Evolutionary conservation across 2,113 vertebrate species (phyloP), one percentile per base, ranked within the genome.

Genomic region (Bucco capensis): DNA sequence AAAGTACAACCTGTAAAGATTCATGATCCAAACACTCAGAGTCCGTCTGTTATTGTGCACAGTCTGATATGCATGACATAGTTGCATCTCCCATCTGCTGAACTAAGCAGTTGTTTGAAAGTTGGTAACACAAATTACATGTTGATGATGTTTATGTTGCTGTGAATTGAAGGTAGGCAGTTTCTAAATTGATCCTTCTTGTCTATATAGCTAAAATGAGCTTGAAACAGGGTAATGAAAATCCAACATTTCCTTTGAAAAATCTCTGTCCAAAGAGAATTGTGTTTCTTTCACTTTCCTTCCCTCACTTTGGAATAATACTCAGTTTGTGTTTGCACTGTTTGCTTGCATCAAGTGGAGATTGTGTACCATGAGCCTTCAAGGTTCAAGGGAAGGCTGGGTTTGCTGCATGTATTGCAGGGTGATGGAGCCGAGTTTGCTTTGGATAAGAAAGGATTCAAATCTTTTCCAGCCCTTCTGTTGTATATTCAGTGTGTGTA

Each of bases 241-340:
- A 77, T 58, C 4, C 49, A 77, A 56, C 22, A 10, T 50, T 47
- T 80, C 46, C 28, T 65, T 72, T 69, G 12, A 8, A 70, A 88
- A 77, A 57, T 18, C 22, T 35, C 21, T 61, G 19, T 65, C 10
- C 21, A 24, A 76, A 18, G 14, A 42, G 25, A 91, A 33, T 14
- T 53, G 42, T 50, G 19, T 46, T 76, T 64, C 19, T 53, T 61
- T 53, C 25, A 15, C 25, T 66, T 46, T 67, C 22, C 53, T 42
- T 42, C 12, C 53, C 13, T 0, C 2, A 0, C 18, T 46, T 38
- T 35, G 31, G n/a, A 73, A 56, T 64, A 83, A 67, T 5, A 23
- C 15, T 38, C 6, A 31, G 51, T 67, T 40, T 40, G 19, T 23
- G 27, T 53, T 60, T 60, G 22, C 27, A 21, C n/a, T 25, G 4